These are phyloP conservation scores for Falco berigora DNA, from an alignment of 2,797 vertebrate genomes.

Conservation along the genomic window DNA sequence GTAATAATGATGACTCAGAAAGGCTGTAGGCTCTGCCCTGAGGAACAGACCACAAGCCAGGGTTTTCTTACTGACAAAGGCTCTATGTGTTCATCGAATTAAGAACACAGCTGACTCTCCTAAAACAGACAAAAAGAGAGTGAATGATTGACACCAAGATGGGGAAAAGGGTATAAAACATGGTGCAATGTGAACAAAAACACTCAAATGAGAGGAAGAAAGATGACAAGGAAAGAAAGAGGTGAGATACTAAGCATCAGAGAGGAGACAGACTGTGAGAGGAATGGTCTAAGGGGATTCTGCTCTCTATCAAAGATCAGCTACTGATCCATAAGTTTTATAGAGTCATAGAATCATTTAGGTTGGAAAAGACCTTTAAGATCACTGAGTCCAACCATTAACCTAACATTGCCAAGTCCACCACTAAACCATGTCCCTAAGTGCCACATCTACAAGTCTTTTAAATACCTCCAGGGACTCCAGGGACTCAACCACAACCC, in stretches of 20 bases:
- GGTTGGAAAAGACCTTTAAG: neutral
- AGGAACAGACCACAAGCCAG: neutral
- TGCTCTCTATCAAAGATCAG: neutral
- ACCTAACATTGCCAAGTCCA: neutral
- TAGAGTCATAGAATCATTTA: neutral
- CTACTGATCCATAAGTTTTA: neutral
- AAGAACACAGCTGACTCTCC: neutral
- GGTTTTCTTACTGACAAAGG: neutral
- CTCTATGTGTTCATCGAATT: neutral
- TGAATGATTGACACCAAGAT: neutral
- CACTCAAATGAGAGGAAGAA: neutral
- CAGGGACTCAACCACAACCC: neutral
- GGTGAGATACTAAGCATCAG: neutral
- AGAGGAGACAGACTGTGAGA: neutral
- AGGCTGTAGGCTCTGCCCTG: neutral
- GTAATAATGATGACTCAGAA: neutral
- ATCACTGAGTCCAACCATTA: neutral
- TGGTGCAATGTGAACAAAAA: neutral
- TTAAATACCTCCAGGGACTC: neutral
- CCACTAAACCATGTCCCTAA: neutral
- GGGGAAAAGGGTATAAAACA: neutral
- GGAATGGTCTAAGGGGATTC: neutral
- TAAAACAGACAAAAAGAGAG: neutral
- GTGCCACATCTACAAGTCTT: neutral
- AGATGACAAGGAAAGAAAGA: neutral